Evolutionary conservation across 1,140 invertebrate genomes (phyloP).

Genomic region (Meloidogyne chitwoodi): DNA sequence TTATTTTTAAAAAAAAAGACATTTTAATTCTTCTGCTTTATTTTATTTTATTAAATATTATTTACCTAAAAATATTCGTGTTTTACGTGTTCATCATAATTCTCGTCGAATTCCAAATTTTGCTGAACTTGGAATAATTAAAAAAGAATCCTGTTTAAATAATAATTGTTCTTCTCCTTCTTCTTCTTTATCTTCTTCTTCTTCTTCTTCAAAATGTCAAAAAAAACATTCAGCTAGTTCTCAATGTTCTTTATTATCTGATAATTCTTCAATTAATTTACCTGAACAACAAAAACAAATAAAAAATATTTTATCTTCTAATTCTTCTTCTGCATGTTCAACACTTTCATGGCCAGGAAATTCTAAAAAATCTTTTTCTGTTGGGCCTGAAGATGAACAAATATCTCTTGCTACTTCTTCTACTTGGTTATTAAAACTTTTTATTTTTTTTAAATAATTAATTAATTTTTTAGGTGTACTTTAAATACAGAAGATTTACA

Average conservation of each 20-base stretch:
- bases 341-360: neutral
- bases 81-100: conserved; percentile 41
- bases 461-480: conserved; percentile 4
- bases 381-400: neutral
- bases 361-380: neutral
- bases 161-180: neutral
- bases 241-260: neutral
- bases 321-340: neutral
- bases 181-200: neutral
- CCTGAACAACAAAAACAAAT: neutral
- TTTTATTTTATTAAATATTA: conserved; percentile 42
- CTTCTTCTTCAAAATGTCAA: neutral
- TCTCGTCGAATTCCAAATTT: conserved; percentile 40
- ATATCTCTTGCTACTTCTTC: neutral
- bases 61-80: conserved; percentile 39
- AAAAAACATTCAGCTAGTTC: neutral
- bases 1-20: conserved; percentile 8
- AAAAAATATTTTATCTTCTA: neutral
- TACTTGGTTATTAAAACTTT: neutral
- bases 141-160: no score
- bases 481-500: neutral
- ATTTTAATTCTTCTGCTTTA: conserved; percentile 46
- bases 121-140: conserved; percentile 19
- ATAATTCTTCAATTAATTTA: neutral
- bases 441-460: neutral